Base-by-base conservation (phyloP, 2,888 invertebrate species). In the Luffia ferchaultella region DNA sequence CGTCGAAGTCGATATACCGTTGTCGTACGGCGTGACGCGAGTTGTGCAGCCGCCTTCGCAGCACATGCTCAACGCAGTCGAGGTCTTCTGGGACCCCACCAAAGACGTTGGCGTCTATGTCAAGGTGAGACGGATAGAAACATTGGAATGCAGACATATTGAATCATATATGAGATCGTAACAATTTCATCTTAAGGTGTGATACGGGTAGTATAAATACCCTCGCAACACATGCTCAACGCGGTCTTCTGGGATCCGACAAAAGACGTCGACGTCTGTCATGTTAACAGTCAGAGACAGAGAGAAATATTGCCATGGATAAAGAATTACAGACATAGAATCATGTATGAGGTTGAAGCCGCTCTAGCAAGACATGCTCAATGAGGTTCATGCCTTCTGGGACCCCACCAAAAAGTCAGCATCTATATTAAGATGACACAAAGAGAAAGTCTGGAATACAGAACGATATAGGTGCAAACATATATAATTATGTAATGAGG, bases 331-430 rank as follows among this genome's bases (percentile, higher is more conserved):
- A n/a, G n/a, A n/a, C n/a, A n/a, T n/a, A n/a, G n/a, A n/a, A n/a
- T n/a, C n/a, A n/a, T n/a, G n/a, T n/a, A n/a, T n/a, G 97, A 98
- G 86, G 88, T 91, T 66, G 97, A 98, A 72, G 90, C 97, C 91
- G 0, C 59, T 86, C 0, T 88, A 88, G 46, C 78, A 87, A 17
- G 83, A 84, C 54, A 86, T 86, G 51, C 74, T 94, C 54, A 97
- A 97, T 80, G 88, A 91, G 68, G 93, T 98, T n/a, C n/a, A n/a
- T n/a, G n/a, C n/a, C 52, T 89, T 90, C 63, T 98, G 97, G 97
- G 97, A 98, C 77, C 96, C 97, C 0, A 92, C 95, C 18, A 97
- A 97, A n/a, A n/a, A n/a, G n/a, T n/a, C n/a, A n/a, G n/a, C n/a
- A n/a, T n/a, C n/a, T n/a, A n/a, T n/a, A n/a, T n/a, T n/a, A n/a